Conservation (phyloP, 2,797 vertebrate species). For the Manis crassicaudata region DNA sequence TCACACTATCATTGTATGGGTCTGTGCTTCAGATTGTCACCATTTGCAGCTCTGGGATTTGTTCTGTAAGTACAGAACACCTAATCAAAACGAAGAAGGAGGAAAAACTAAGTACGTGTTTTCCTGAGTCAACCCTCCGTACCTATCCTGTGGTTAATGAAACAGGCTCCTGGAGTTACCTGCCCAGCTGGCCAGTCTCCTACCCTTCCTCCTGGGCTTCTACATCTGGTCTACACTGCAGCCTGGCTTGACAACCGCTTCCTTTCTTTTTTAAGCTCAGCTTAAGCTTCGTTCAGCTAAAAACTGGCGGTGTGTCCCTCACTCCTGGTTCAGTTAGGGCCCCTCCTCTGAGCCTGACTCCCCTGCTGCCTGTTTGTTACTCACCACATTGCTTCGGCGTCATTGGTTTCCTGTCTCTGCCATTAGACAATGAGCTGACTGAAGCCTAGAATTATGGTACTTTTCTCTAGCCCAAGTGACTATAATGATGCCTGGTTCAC, state of each 20-base stretch:
- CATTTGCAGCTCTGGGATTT: not conserved
- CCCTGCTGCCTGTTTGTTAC: not conserved
- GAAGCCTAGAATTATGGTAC: not conserved
- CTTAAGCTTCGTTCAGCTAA: not conserved
- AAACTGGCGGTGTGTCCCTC: not conserved
- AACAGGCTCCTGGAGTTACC: not conserved
- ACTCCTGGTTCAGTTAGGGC: not conserved
- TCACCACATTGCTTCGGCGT: not conserved
- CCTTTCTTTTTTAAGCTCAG: not conserved
- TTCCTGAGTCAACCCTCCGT: not conserved
- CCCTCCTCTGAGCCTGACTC: not conserved
- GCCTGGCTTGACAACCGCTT: not conserved
- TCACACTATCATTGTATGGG: not conserved
- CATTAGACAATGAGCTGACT: not conserved
- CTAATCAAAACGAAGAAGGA: not conserved
- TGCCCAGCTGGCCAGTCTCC: not conserved
- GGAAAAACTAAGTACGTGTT: not conserved
- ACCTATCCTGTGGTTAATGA: not conserved
- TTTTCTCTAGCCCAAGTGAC: not conserved
- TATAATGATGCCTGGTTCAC: not conserved
- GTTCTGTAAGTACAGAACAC: not conserved
- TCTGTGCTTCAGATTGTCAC: not conserved
- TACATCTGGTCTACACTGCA: rapidly evolving
- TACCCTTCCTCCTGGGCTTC: not conserved
- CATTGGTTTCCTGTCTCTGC: not conserved